Evolutionary conservation across 2,113 vertebrate species (phyloP).

Genomic region (Rhegmatorhina hoffmannsi): DNA sequence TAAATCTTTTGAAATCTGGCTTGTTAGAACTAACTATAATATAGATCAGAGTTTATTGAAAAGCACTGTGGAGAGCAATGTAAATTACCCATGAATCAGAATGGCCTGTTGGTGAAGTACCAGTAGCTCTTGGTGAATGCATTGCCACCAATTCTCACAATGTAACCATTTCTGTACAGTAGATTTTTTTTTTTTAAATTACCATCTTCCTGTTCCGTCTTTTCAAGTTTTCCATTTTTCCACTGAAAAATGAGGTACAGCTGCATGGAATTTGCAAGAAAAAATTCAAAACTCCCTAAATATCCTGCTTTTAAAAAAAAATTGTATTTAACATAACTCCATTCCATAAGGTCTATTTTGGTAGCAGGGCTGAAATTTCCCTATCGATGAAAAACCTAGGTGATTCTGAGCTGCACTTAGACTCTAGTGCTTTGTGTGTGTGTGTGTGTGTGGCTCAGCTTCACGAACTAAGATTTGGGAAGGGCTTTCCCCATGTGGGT

Average conservation of each 20-base stretch:
- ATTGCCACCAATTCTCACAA: neutral
- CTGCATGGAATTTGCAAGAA: neutral
- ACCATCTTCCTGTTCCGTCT: neutral
- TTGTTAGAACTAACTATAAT: constrained; percentile 49
- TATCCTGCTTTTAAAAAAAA: neutral
- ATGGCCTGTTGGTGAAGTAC: neutral
- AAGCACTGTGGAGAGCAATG: constrained; percentile 20
- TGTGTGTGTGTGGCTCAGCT: too few relatives aligned
- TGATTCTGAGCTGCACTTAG: neutral
- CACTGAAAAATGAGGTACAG: neutral
- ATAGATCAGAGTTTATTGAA: constrained; percentile 62
- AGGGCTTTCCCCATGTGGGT: too few relatives aligned
- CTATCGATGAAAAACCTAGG: neutral
- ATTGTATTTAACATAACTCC: neutral
- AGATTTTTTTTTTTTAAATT: neutral
- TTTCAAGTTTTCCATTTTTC: neutral
- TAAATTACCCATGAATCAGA: neutral
- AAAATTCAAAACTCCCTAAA: neutral
- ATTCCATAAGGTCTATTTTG: neutral
- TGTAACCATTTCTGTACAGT: neutral
- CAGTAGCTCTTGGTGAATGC: neutral
- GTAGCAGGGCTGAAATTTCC: neutral
- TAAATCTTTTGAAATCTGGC: constrained; percentile 71
- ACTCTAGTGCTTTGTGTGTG: neutral
- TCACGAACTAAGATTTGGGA: too few relatives aligned